Conservation (phyloP, 1,140 invertebrate species). For the Drosophila sp. region DNA sequence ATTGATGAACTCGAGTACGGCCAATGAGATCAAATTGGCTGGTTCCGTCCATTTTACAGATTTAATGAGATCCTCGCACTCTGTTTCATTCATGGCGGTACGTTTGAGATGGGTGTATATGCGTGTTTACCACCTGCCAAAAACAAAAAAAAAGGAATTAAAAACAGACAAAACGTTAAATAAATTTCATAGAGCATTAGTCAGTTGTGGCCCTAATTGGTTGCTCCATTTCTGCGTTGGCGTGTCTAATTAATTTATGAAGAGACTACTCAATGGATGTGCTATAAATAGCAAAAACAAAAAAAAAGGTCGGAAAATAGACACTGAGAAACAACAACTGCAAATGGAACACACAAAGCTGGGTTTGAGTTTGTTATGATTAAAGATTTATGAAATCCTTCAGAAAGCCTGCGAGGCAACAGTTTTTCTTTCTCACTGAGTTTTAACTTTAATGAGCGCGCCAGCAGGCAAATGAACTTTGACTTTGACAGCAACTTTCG, state of each 20-base stretch:
- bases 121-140: constrained; percentile 77
- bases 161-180: constrained; percentile 10
- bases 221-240: constrained; percentile 17
- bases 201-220: constrained; percentile 32
- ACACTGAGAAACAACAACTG: constrained; percentile 3
- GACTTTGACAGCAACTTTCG: not conserved
- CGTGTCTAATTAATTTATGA: constrained; percentile 70
- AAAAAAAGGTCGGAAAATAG: constrained; percentile 6
- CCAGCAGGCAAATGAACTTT: constrained; percentile 6
- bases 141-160: constrained; percentile 2
- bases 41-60: constrained; percentile 91
- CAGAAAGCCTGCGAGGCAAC: not conserved
- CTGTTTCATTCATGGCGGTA: constrained; percentile 88
- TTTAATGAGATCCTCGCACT: constrained; percentile 89
- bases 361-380: constrained; percentile 10
- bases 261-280: constrained; percentile 24
- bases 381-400: not conserved
- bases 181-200: constrained; percentile 22
- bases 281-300: constrained; percentile 39
- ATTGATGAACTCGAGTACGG: constrained; percentile 91
- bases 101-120: constrained; percentile 70
- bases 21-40: constrained; percentile 88
- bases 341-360: constrained; percentile 7
- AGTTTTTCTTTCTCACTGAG: no score
- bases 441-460: constrained; percentile 27